These are phyloP conservation scores for Myotis yumanensis DNA, from an alignment of 2,113 vertebrate genomes.

Conservation along the genomic window DNA sequence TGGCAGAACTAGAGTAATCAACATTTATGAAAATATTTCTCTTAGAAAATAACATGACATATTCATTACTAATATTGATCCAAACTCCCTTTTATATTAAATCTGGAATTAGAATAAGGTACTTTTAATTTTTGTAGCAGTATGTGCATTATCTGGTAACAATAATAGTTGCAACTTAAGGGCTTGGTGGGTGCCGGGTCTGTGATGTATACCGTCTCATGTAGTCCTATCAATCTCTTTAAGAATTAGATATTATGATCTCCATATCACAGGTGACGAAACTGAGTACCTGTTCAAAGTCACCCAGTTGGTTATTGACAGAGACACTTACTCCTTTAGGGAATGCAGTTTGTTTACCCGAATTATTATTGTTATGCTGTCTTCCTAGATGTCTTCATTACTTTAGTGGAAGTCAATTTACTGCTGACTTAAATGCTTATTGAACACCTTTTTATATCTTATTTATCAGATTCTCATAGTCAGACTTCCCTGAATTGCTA, in stretches of 20 bases:
- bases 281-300: neutral
- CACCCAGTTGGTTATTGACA: neutral
- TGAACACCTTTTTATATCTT: neutral
- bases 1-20: conserved; percentile 49
- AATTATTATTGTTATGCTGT: neutral
- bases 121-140: conserved; percentile 40
- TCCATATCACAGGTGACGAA: neutral
- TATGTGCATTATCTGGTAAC: neutral
- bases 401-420: neutral
- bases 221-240: neutral
- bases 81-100: conserved; percentile 61
- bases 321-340: neutral
- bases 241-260: neutral
- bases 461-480: neutral
- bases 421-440: neutral
- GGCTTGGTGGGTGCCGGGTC: neutral
- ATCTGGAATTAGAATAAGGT: conserved; percentile 34
- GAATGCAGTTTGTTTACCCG: neutral
- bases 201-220: neutral
- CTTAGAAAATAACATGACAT: conserved; percentile 61
- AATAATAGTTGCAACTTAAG: conserved; percentile 26
- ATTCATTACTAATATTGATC: conserved; percentile 66
- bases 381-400: neutral
- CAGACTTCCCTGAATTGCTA: neutral
- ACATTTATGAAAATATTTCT: conserved; percentile 70